These are phyloP conservation scores for Scalopus aquaticus DNA, from an alignment of 2,113 vertebrate species.

Conservation along the genomic window DNA sequence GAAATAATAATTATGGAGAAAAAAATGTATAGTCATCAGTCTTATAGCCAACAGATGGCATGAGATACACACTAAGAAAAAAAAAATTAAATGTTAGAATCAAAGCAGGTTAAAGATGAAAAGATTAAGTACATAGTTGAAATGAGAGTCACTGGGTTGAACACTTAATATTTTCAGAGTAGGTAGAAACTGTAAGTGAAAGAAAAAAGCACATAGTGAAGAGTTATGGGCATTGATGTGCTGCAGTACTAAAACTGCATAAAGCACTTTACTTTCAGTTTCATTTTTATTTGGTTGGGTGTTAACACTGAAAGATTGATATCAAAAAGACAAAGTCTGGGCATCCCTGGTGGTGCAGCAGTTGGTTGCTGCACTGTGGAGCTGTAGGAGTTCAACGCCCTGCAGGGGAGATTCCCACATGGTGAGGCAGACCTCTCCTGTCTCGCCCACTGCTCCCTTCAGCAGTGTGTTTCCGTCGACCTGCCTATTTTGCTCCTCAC, in stretches of 20 bases:
- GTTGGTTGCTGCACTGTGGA: too few relatives aligned
- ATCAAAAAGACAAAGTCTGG: too few relatives aligned
- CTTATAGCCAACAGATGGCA: neutral
- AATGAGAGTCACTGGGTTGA: neutral
- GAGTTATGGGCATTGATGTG: neutral
- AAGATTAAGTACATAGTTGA: neutral
- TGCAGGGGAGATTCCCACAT: too few relatives aligned
- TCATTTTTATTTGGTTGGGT: neutral
- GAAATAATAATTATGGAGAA: neutral
- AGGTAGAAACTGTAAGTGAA: neutral
- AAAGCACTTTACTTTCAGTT: neutral
- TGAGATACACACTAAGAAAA: neutral
- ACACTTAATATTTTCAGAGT: neutral
- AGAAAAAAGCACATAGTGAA: neutral
- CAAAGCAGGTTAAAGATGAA: neutral
- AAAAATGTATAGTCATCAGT: neutral
- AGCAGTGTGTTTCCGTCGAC: too few relatives aligned
- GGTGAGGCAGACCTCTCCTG: too few relatives aligned
- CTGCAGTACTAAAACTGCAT: neutral
- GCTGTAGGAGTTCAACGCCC: too few relatives aligned
- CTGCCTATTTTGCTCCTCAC: too few relatives aligned
- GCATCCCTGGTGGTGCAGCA: too few relatives aligned
- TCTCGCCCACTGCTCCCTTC: too few relatives aligned
- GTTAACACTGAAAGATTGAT: neutral
- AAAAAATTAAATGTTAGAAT: neutral